These are phyloP conservation scores for Hemitrygon akajei DNA, from an alignment of 2,797 vertebrate genomes.

Conservation along the genomic window DNA sequence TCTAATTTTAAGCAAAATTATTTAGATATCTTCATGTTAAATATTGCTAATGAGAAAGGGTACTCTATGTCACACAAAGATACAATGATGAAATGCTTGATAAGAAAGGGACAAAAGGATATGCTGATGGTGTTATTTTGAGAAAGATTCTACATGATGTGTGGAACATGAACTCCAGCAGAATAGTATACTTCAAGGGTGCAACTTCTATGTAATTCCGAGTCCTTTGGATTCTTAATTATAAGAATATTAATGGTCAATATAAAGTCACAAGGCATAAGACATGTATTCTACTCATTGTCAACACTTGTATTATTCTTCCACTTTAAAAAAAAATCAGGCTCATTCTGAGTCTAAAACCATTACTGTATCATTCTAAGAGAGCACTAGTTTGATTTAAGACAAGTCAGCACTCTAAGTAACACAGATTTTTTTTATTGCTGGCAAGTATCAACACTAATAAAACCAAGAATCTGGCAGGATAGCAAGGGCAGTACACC, in stretches of 20 bases:
- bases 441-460: not conserved
- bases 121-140: not conserved
- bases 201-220: not conserved
- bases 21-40: not conserved
- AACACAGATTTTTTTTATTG: not conserved
- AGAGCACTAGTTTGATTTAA: not conserved
- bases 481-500: not conserved
- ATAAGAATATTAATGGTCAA: not conserved
- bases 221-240: not conserved
- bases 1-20: not conserved
- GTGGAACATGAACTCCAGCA: not conserved
- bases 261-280: not conserved
- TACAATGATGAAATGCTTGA: not conserved
- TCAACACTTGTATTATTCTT: not conserved
- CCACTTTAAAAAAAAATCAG: not conserved
- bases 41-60: not conserved
- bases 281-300: not conserved
- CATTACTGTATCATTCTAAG: not conserved
- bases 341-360: not conserved
- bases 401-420: not conserved
- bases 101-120: not conserved
- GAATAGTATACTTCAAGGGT: not conserved
- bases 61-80: not conserved
- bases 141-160: not conserved
- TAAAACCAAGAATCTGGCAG: not conserved